A percentile compares a stretch with the other conserved stretches of the same genome.
Evolutionary conservation across 2,888 invertebrate species (phyloP).

Genomic region (Pollenia labialis): DNA sequence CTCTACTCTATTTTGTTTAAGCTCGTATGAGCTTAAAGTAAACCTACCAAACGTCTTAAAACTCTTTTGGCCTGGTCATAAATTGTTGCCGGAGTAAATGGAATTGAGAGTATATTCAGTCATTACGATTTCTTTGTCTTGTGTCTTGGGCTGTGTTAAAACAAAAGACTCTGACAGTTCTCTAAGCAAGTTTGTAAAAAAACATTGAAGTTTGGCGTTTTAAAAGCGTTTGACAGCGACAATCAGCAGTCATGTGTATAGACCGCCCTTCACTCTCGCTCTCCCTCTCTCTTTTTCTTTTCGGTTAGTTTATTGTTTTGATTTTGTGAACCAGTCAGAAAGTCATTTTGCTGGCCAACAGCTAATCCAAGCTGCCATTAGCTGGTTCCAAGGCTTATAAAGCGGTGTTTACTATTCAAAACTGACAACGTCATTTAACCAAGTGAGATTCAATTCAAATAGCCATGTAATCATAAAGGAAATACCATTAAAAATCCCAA

Average conservation of each 20-base stretch:
- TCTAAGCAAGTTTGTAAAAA: slow-evolving; percentile 54
- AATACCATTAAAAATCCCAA: slow-evolving; percentile 53
- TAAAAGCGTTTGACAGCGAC: slow-evolving; percentile 83
- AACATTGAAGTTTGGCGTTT: slow-evolving; percentile 78
- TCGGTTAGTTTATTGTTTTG: slow-evolving; percentile 13
- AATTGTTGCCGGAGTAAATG: slow-evolving; percentile 55
- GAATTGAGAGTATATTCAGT: slow-evolving; percentile 65
- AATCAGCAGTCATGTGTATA: slow-evolving; percentile 67
- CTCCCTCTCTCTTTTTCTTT: not conserved
- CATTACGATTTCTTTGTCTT: slow-evolving; percentile 46
- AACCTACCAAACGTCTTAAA: slow-evolving; percentile 50
- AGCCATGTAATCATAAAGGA: slow-evolving; percentile 59
- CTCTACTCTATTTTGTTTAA: slow-evolving; percentile 47
- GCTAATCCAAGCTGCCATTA: slow-evolving; percentile 47
- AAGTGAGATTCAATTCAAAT: slow-evolving; percentile 61
- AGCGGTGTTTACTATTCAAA: slow-evolving; percentile 61
- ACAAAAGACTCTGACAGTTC: slow-evolving; percentile 64
- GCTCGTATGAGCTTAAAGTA: not conserved
- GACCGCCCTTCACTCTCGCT: slow-evolving; percentile 63
- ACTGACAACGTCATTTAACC: slow-evolving; percentile 69
- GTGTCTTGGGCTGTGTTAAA: slow-evolving; percentile 36
- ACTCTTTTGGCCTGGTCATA: slow-evolving; percentile 60
- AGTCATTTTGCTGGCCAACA: slow-evolving; percentile 35
- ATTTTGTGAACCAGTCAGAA: slow-evolving; percentile 1
- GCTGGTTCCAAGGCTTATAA: slow-evolving; percentile 38